phyloP scores from a whole-genome alignment of 2,797 vertebrate genomes.

The Lacerta agilis region DNA sequence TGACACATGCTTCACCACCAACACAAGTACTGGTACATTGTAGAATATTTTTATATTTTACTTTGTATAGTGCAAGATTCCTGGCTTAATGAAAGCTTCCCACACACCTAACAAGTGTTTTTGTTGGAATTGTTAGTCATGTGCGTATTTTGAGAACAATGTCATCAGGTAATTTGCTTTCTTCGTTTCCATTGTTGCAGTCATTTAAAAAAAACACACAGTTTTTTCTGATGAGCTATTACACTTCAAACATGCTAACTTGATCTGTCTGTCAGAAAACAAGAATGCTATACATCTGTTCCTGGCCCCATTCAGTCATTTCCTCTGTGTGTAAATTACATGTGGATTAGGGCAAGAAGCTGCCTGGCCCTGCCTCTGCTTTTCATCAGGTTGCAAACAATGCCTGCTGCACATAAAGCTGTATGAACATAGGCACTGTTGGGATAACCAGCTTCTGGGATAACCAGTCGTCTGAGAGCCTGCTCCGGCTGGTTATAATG shows the following conservation, averaged over 20 bases:
- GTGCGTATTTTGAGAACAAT: neutral
- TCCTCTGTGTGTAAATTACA: neutral
- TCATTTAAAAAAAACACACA: neutral
- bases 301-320: neutral
- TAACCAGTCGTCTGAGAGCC: too few relatives aligned
- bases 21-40: neutral
- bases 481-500: too few relatives aligned
- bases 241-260: neutral
- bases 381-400: neutral
- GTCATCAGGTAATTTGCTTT: neutral
- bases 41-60: neutral
- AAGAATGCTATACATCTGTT: neutral
- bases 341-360: neutral
- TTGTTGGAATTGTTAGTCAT: neutral
- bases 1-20: neutral
- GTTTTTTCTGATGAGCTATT: too few relatives aligned
- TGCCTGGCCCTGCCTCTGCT: neutral
- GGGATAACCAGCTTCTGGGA: too few relatives aligned
- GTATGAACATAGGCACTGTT: too few relatives aligned
- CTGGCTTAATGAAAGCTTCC: neutral
- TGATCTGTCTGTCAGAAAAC: neutral
- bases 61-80: too few relatives aligned
- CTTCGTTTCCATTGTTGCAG: neutral
- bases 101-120: neutral
- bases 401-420: neutral